Evolutionary conservation across 1,140 invertebrate genomes (phyloP), one percentile per base, ranked within the genome.

Genomic region (Chrysoperla carnea): DNA sequence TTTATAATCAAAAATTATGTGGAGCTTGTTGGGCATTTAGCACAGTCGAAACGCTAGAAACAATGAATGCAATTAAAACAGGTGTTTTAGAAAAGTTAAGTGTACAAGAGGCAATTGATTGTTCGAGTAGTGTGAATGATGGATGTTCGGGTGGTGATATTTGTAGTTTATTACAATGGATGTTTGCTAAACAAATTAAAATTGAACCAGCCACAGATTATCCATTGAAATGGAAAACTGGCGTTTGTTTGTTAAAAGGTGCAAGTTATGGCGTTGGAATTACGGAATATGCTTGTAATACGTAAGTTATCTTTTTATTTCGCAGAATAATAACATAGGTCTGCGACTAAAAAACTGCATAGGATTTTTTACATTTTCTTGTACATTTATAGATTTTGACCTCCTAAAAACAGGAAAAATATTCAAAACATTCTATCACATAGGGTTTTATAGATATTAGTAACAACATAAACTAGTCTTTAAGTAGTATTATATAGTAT

Each of bases 11-110:
- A 57, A 75, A 75, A 7, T 51, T 66, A 11, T 92, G 87, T 62
- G 85, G 85, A 6, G 84, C 83, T 2, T 90, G 86, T 59, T 91
- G 84, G 84, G 86, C 86, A 0, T 86, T 86, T 59, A 84, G 81
- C 54, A 75, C 76, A 0, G 67, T 86, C 1, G 81, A 81, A 53
- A 76, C 75, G 6, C 70, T 80, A 33, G 85, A 90, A 60, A 71
- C 79, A 1, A 84, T 86, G 81, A 62, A 73, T 45, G 80, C 81
- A 1, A 72, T 85, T 11, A 66, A 72, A 50, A 77, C 64, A 37
- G 73, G 74, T 11, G 69, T 65, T 28, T 56, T 84, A 6, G 51
- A 65, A 14, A 47, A 64, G 3, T 68, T 85, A 7, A 87, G 84
- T 61, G 76, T 86, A 8, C 85, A 91, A 64, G 75, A 90, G 72